Conservation (phyloP, 2,113 vertebrate genomes). For the Centropus bengalensis region DNA sequence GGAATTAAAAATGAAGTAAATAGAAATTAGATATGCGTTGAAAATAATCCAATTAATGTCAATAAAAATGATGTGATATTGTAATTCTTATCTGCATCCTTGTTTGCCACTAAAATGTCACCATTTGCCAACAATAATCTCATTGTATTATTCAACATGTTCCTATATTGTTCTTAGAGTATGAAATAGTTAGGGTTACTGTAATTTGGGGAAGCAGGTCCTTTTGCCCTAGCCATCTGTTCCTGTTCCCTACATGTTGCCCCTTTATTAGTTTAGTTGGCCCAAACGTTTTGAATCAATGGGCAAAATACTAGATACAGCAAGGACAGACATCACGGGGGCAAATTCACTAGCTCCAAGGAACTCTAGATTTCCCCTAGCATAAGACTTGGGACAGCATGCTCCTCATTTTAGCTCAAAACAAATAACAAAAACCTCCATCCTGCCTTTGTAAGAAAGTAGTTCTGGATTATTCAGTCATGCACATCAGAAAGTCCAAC, state of each 20-base stretch:
- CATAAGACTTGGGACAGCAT: neutral
- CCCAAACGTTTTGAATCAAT: neutral
- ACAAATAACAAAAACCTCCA: conserved; percentile 2
- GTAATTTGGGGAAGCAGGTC: neutral
- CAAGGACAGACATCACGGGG: neutral
- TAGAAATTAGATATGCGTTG: neutral
- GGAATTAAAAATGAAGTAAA: neutral
- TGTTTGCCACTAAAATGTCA: conserved; percentile 28
- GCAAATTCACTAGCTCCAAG: neutral
- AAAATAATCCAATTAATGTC: neutral
- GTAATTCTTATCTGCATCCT: neutral
- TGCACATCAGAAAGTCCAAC: neutral
- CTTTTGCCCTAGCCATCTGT: neutral
- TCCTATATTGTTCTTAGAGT: neutral
- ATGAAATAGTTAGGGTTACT: neutral
- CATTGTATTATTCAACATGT: neutral
- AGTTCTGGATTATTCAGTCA: neutral
- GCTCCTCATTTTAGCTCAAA: conserved; percentile 32
- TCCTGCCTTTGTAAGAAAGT: neutral
- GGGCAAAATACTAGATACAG: neutral
- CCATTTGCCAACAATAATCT: conserved; percentile 19
- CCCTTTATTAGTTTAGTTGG: neutral
- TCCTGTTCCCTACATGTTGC: neutral
- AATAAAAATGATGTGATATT: neutral
- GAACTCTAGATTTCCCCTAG: neutral